Base-by-base conservation (phyloP, 2,888 invertebrate genomes). In the Cabera pusaria region DNA sequence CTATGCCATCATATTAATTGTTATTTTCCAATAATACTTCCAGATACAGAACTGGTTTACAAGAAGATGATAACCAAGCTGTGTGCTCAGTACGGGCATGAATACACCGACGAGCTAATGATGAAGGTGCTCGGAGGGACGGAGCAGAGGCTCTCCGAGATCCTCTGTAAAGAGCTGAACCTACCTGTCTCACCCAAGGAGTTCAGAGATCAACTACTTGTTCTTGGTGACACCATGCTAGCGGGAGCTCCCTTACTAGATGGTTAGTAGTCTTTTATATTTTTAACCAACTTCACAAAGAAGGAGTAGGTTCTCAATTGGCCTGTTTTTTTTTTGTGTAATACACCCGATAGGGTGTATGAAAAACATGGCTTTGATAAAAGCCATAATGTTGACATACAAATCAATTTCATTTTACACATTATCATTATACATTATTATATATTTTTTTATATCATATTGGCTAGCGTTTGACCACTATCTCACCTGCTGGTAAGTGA, bases 11-110 rank as follows among this genome's bases (percentile, higher is more conserved):
- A n/a, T n/a, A n/a, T n/a, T n/a, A n/a, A n/a, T n/a, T n/a, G n/a
- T n/a, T n/a, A n/a, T n/a, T n/a, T n/a, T n/a, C n/a, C n/a, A n/a
- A n/a, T n/a, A n/a, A n/a, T n/a, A n/a, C 26, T 25, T 17, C 6
- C 40, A 96, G 97, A 97, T 80, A 95, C 96, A 0, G 97, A 97
- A 80, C 87, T 84, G 38, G 89, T 95, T 21, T 97, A 97, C 76
- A 93, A 94, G 59, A 90, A 91, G 62, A 93, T 94, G 64, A 93
- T 94, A 59, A 90, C 91, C 44, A 90, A 91, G 57, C 90, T 96
- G 51, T 93, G 93, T 53, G 91, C 91, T 18, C 89, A 91, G 49
- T 96, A 93, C 77, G 95, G 94, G 2, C 94, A 94, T 63, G 72
- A 85, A 19, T 98, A 96, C 79, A 95, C 96, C 0, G 92, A 93